Percentiles rank a stretch among this genome's conserved stretches.
phyloP scores from a whole-genome alignment of 2,888 invertebrate species.

The Ophion slaviceki region DNA sequence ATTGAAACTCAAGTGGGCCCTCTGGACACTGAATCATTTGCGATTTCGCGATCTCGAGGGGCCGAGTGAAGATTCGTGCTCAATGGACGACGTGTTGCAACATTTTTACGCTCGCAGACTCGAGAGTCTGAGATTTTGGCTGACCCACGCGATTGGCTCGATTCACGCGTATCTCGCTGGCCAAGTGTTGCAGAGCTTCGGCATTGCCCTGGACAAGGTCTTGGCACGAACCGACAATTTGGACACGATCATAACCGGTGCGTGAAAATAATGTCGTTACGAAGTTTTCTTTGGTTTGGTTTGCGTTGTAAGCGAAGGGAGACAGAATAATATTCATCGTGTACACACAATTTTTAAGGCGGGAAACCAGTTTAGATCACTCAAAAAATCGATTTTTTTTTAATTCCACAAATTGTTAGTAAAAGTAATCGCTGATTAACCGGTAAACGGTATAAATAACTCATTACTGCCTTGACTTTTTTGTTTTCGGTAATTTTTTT shows the following conservation, averaged over 20 bases:
- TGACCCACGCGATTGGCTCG: slow-evolving; percentile 84
- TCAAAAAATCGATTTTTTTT: no score
- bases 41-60: slow-evolving; percentile 81
- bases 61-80: slow-evolving; percentile 58
- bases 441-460: no score
- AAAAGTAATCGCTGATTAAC: no score
- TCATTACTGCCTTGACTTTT: no score
- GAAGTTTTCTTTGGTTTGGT: no score
- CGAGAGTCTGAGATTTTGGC: slow-evolving; percentile 85
- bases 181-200: slow-evolving; percentile 83
- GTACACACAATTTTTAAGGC: no score
- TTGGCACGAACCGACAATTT: slow-evolving; percentile 77
- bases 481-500: no score
- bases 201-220: slow-evolving; percentile 77
- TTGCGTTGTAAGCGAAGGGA: no score
- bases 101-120: slow-evolving; percentile 82
- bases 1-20: slow-evolving; percentile 85
- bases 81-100: slow-evolving; percentile 73
- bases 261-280: neutral
- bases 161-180: slow-evolving; percentile 85
- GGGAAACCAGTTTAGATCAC: no score
- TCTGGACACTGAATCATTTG: slow-evolving; percentile 84
- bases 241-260: slow-evolving; percentile 79
- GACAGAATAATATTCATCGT: no score
- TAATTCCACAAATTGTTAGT: no score